Evolutionary conservation across 1,140 invertebrate species (phyloP).

Genomic region (Pollicipes pollicipes): DNA sequence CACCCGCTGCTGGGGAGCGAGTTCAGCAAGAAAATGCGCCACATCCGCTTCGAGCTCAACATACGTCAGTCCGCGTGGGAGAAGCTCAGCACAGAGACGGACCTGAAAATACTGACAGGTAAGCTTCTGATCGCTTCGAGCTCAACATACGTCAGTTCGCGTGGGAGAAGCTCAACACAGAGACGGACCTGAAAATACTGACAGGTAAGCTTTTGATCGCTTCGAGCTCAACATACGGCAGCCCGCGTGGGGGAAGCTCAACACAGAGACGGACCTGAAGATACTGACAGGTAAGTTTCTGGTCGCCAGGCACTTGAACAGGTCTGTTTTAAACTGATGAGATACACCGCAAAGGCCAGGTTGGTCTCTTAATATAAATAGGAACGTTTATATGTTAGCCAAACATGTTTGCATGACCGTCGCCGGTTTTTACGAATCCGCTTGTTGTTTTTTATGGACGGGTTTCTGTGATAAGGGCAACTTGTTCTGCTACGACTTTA

Average conservation of each 20-base stretch:
- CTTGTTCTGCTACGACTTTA: no score
- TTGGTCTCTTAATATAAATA: no score
- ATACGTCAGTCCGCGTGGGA: constrained; percentile 44
- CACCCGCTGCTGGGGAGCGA: constrained; percentile 26
- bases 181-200: constrained; percentile 41
- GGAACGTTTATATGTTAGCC: no score
- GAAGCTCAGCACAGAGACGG: constrained; percentile 42
- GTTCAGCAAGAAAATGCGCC: constrained; percentile 30
- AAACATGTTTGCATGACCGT: no score
- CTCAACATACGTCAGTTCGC: constrained; percentile 45
- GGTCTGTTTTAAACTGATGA: no score
- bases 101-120: constrained; percentile 35
- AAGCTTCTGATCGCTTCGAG: constrained; percentile 30
- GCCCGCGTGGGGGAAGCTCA: constrained; percentile 44
- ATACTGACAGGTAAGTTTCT: constrained; percentile 27
- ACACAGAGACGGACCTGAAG: constrained; percentile 42
- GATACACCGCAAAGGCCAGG: no score
- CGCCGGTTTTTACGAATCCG: no score
- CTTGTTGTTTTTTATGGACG: no score
- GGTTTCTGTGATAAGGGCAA: no score
- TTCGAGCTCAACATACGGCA: constrained; percentile 44
- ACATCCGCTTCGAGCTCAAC: constrained; percentile 43
- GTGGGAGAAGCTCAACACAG: constrained; percentile 43
- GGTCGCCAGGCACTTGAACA: constrained; percentile 20
- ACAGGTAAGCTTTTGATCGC: constrained; percentile 23